A percentile compares a stretch with the other conserved stretches of the same genome.
These are phyloP conservation scores for Plagodis pulveraria DNA, from an alignment of 2,888 invertebrate species.

Conservation along the genomic window DNA sequence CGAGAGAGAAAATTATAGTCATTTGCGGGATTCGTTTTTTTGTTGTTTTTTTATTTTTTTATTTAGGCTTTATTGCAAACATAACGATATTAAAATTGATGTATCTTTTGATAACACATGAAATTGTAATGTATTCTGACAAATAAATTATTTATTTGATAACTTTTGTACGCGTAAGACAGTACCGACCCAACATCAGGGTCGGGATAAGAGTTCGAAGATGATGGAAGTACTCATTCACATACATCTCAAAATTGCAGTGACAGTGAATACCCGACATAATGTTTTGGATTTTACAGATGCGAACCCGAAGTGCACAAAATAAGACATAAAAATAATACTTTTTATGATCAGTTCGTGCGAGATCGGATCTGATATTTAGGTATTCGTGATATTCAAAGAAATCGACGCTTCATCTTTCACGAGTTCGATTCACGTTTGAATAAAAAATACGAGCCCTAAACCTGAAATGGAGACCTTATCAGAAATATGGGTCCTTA, in stretches of 20 bases:
- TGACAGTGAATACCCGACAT: no score
- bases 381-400: conserved; percentile 41
- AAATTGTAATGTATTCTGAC: neutral
- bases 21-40: no score
- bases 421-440: conserved; percentile 42
- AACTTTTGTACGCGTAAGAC: no score
- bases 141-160: neutral
- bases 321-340: conserved; percentile 26
- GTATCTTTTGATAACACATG: no score
- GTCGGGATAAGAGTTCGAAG: no score
- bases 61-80: no score
- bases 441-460: conserved; percentile 38
- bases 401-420: conserved; percentile 46
- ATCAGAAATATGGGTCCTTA: conserved; percentile 39
- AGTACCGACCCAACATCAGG: no score
- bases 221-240: neutral
- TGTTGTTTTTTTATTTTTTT: no score
- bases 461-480: conserved; percentile 46
- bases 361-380: conserved; percentile 13
- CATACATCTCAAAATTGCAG: neutral
- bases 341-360: conserved; percentile 33
- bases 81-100: no score
- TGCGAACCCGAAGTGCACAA: neutral
- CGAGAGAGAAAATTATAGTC: no score
- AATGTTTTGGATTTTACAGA: no score